These are phyloP conservation scores for Axinella damicornis DNA, from an alignment of 37 sponge, comb jelly and placozoan species.

Conservation along the genomic window DNA sequence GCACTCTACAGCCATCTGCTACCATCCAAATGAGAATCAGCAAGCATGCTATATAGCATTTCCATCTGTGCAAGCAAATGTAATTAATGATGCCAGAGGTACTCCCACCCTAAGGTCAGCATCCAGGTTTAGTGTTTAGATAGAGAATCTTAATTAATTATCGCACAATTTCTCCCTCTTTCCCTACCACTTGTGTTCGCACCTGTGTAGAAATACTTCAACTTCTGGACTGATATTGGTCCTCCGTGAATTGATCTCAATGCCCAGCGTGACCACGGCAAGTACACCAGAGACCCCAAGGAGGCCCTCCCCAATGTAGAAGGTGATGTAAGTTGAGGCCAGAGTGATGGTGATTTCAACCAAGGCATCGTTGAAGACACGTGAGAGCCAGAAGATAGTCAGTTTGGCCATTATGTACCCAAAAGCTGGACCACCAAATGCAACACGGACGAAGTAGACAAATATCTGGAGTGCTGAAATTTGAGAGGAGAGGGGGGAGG, in stretches of 20 bases:
- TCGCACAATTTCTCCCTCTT: too few species aligned
- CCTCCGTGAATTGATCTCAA: slow-evolving; percentile 83
- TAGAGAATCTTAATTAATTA: too few species aligned
- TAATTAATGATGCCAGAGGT: too few species aligned
- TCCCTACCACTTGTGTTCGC: too few species aligned
- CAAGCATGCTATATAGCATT: too few species aligned
- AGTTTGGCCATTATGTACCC: slow-evolving; percentile 88
- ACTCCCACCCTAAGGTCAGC: too few species aligned
- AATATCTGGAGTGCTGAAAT: slow-evolving; percentile 64
- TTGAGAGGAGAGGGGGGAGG: too few species aligned
- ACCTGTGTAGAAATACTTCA: slow-evolving; percentile 89
- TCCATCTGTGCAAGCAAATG: too few species aligned
- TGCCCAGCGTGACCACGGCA: slow-evolving; percentile 87
- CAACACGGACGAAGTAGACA: slow-evolving; percentile 69
- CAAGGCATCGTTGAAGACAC: slow-evolving; percentile 93
- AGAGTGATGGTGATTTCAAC: slow-evolving; percentile 95
- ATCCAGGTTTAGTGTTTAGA: too few species aligned
- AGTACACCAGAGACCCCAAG: slow-evolving; percentile 90
- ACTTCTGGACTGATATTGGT: slow-evolving; percentile 94
- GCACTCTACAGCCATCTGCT: too few species aligned
- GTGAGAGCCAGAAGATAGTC: slow-evolving; percentile 84
- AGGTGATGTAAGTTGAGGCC: slow-evolving; percentile 92
- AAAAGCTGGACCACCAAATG: slow-evolving; percentile 81
- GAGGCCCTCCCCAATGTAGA: slow-evolving; percentile 83
- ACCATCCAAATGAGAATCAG: too few species aligned